phyloP scores from a whole-genome alignment of 1,140 invertebrate genomes.

The Streblospio benedicti region DNA sequence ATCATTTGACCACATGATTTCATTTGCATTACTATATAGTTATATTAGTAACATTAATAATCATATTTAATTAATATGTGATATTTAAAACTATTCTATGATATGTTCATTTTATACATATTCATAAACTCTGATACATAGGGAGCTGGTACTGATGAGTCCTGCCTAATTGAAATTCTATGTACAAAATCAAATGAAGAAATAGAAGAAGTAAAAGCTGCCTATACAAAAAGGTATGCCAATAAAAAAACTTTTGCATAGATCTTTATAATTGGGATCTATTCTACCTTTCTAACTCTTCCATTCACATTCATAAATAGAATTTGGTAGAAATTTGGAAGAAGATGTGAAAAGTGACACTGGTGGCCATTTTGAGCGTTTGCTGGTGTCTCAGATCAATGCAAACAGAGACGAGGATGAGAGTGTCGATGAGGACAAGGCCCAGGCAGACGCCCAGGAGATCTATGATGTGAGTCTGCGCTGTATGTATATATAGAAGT shows the following conservation, averaged over 20 bases:
- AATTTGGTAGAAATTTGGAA: conserved; percentile 20
- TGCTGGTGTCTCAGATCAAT: conserved; percentile 23
- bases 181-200: conserved; percentile 36
- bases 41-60: too few species aligned
- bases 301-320: too few species aligned
- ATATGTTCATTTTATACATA: too few species aligned
- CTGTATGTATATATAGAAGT: too few species aligned
- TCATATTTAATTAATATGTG: too few species aligned
- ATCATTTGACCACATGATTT: too few species aligned
- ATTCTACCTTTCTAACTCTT: too few species aligned
- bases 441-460: conserved; percentile 42
- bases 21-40: too few species aligned
- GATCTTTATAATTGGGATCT: too few species aligned
- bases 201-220: conserved; percentile 37
- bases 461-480: conserved; percentile 17
- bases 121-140: conserved; percentile 9
- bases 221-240: conserved; percentile 37
- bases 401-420: conserved; percentile 23
- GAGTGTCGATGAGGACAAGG: conserved; percentile 35
- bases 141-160: conserved; percentile 38
- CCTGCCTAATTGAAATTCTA: conserved; percentile 37
- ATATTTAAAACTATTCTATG: too few species aligned
- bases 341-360: conserved; percentile 26
- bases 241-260: too few species aligned
- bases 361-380: conserved; percentile 22